Base-by-base conservation (phyloP, 2,797 vertebrate species). In the Erethizon dorsatum region DNA sequence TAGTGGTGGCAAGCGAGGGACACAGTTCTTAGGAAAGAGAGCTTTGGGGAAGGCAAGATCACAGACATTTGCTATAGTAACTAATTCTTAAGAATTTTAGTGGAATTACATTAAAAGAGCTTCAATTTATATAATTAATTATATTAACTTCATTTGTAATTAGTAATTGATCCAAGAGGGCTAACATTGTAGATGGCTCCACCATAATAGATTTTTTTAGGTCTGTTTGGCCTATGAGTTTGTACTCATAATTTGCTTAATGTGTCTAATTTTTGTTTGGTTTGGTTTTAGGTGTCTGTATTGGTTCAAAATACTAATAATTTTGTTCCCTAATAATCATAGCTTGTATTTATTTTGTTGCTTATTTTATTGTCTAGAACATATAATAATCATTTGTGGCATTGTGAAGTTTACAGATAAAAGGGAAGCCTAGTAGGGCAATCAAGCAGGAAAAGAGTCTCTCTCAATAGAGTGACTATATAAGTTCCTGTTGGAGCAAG, bases 111-210 rank as follows among this genome's bases (percentile, higher is more conserved):
- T 79, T n/a, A 79, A 85, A 89, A 84, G 14, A 91, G 65, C 20
- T 75, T 37, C 77, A 88, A 88, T 84, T 22, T 61, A 13, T 52
- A 59, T 94, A 59, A 79, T n/a, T 57, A 84, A 91, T 83, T 94
- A 75, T 80, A 85, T 85, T 87, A 65, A 71, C 65, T 93, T 90
- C n/a, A 93, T 14, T 77, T 92, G 86, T 82, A 90, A 86, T 86
- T 92, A 65, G 56, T 65, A 80, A 80, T 52, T 65, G 28, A 59
- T 56, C 37, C 4, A 54, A 22, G 61, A 31, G 37, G 61, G 2
- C 37, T 78, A 54, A 22, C 8, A 59, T 1, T 28, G 2, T 50
- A 84, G 65, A 22, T 82, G 57, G 79, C n/a, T 57, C n/a, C 50
- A 65, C n/a, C 33, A 2, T 63, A 37, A 20, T 0, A 31, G 20